Conservation (phyloP, 2,797 vertebrate genomes). For the Tokudaia tokunoshimensis region DNA sequence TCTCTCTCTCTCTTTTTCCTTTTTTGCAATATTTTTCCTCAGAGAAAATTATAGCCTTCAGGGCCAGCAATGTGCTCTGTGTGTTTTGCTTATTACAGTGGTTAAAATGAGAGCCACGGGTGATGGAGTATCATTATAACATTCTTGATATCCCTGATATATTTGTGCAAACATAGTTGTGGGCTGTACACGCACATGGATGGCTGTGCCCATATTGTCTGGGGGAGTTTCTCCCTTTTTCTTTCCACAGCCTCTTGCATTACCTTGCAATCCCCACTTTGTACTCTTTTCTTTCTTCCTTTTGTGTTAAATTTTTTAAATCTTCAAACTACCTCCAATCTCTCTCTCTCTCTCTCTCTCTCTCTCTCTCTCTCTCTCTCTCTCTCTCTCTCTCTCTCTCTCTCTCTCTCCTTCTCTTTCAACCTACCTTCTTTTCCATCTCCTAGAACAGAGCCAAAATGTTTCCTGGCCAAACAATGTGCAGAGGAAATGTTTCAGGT, state of each 20-base stretch:
- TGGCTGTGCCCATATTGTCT: conserved; percentile 70
- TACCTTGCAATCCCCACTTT: not conserved
- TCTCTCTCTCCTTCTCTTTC: not conserved
- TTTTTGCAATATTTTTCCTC: conserved; percentile 87
- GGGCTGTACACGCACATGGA: conserved; percentile 31
- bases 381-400: not conserved
- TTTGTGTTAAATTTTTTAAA: conserved; percentile 12
- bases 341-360: too few species aligned
- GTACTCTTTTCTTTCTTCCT: not conserved
- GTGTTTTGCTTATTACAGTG: conserved; percentile 88
- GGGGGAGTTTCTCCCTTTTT: conserved; percentile 68
- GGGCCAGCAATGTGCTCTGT: conserved; percentile 88
- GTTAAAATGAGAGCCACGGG: conserved; percentile 87
- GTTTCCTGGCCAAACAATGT: conserved; percentile 29
- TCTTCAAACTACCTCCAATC: not conserved
- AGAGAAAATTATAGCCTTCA: conserved; percentile 88
- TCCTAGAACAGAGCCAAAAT: not conserved
- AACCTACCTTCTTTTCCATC: conserved; percentile 15
- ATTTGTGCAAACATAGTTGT: conserved; percentile 86
- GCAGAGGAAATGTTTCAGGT: conserved; percentile 54
- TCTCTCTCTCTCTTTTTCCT: conserved; percentile 62
- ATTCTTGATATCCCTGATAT: conserved; percentile 86
- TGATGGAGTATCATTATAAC: conserved; percentile 87
- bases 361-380: too few species aligned
- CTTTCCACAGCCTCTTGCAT: conserved; percentile 46